Base-by-base conservation (phyloP, 1,140 invertebrate genomes). In the Aricia agestis region DNA sequence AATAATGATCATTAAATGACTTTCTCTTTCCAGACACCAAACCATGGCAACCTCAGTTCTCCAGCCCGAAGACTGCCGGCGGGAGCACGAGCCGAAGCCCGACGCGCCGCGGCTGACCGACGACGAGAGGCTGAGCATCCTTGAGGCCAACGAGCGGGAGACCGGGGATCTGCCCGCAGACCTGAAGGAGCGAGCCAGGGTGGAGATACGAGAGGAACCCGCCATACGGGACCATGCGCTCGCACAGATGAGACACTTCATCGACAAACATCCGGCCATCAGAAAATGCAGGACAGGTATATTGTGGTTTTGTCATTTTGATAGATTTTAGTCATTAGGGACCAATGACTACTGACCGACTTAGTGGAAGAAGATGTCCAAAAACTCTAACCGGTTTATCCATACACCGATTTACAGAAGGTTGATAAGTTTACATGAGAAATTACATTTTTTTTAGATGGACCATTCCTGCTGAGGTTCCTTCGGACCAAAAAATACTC, bases 401-500 rank as follows among this genome's bases (percentile, higher is more conserved):
- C n/a, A n/a, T n/a, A n/a, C n/a, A n/a, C n/a, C n/a, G n/a, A n/a
- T n/a, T n/a, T n/a, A n/a, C n/a, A n/a, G n/a, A n/a, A n/a, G n/a
- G n/a, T n/a, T n/a, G n/a, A n/a, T n/a, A n/a, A n/a, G n/a, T n/a
- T n/a, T n/a, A n/a, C n/a, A n/a, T n/a, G n/a, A n/a, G n/a, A n/a
- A n/a, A n/a, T n/a, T n/a, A n/a, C n/a, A n/a, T n/a, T n/a, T n/a
- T 73, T 75, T 83, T 75, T 86, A 92, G 96, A 98, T 87, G 87
- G 95, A 0, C 92, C 94, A 10, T 98, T 98, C 81, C 93, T 98
- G 13, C 90, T 98, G 17, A 93, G 97, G 59, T 98, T 98, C 81
- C 92, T 98, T 0, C 93, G 97, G 15, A 96, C 96, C 1, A 96
- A 97, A 83, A 98, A 98, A 83, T 98, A 97, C 84, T 96, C 96